These are phyloP conservation scores for Bombus vancouverensis DNA, from an alignment of 1,140 invertebrate genomes.

Conservation along the genomic window DNA sequence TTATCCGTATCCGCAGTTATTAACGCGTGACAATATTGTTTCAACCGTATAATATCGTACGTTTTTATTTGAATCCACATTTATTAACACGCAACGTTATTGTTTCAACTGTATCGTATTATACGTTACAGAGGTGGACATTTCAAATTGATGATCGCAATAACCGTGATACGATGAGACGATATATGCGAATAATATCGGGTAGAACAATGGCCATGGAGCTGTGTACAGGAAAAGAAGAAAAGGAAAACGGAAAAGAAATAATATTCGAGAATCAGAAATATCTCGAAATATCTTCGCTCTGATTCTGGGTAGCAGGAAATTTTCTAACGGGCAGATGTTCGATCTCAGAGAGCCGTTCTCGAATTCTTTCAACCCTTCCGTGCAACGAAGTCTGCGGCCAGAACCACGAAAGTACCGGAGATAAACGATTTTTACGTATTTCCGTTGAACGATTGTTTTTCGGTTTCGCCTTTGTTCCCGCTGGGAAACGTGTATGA, in stretches of 20 bases:
- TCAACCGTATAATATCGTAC: not conserved
- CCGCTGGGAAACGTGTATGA: not conserved
- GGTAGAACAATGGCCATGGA: not conserved
- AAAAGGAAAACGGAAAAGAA: not conserved
- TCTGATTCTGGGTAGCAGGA: not conserved
- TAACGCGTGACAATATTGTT: not conserved
- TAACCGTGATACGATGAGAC: not conserved
- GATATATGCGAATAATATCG: not conserved
- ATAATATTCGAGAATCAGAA: not conserved
- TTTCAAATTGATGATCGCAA: not conserved
- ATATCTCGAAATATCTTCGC: too few relatives aligned
- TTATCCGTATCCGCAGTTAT: not conserved
- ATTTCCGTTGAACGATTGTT: constrained; percentile 1
- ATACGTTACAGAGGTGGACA: not conserved
- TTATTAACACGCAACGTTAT: not conserved
- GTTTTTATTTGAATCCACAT: not conserved
- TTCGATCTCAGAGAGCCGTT: not conserved
- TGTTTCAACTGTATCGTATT: not conserved
- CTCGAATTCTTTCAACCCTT: not conserved
- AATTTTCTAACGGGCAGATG: not conserved
- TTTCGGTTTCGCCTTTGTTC: not conserved
- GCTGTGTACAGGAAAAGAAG: not conserved
- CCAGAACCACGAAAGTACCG: not conserved
- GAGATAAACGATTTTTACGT: not conserved
- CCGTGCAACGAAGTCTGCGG: constrained; percentile 13